These are phyloP conservation scores for Acleris laterana DNA, from an alignment of 2,888 invertebrate species.

Conservation along the genomic window DNA sequence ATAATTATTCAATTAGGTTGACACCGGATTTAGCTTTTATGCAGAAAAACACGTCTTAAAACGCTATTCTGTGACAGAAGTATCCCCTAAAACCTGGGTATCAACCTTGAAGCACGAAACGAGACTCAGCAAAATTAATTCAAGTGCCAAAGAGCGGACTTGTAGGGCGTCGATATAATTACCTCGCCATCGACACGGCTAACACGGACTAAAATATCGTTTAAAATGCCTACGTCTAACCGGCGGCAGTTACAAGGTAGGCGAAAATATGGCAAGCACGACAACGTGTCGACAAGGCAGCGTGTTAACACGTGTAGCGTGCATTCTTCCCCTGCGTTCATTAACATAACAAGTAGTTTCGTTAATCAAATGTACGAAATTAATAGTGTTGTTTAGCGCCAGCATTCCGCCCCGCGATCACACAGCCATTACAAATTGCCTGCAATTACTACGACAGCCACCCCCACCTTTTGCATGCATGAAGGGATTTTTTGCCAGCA, in stretches of 20 bases:
- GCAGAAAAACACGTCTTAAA: no score
- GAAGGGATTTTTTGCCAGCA: constrained; percentile 53
- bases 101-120: constrained; percentile 1
- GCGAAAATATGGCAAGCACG: constrained; percentile 77
- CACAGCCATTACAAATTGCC: constrained; percentile 82
- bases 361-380: constrained; percentile 85
- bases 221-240: constrained; percentile 58
- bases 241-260: constrained; percentile 69
- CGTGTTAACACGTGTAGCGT: constrained; percentile 76
- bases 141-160: constrained; percentile 14
- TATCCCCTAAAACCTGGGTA: neutral
- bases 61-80: no score
- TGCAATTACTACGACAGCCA: constrained; percentile 74
- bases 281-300: constrained; percentile 79
- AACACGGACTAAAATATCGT: constrained; percentile 44
- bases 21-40: no score
- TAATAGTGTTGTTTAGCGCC: constrained; percentile 82
- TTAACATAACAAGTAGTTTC: constrained; percentile 84
- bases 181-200: neutral
- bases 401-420: constrained; percentile 80
- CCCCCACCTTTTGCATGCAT: constrained; percentile 60
- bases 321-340: constrained; percentile 81
- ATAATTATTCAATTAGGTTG: no score
- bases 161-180: constrained; percentile 9
- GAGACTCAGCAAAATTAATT: constrained; percentile 25